phyloP scores from a whole-genome alignment of 1,140 invertebrate species.

The Apis laboriosa region DNA sequence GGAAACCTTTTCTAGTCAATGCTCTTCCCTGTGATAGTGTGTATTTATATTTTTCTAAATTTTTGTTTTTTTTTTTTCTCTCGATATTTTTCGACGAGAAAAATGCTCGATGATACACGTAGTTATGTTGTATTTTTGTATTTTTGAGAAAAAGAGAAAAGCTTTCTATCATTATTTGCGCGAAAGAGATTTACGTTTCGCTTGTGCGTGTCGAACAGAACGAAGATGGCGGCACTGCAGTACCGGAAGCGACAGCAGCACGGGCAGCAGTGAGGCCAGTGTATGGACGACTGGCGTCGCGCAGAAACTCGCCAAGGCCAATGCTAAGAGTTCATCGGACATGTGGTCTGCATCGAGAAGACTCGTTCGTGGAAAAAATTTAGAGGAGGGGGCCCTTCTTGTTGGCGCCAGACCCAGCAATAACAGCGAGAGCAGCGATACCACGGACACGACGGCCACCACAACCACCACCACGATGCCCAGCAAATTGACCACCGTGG shows the following conservation, averaged over 20 bases:
- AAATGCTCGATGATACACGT: not conserved
- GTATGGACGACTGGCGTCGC: slow-evolving; percentile 75
- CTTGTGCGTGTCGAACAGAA: slow-evolving; percentile 54
- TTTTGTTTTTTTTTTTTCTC: not conserved
- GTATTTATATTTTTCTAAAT: slow-evolving; percentile 48
- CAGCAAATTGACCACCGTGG: slow-evolving; percentile 49
- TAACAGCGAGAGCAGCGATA: slow-evolving; percentile 76
- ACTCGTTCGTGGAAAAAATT: slow-evolving; percentile 66
- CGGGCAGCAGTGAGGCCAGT: slow-evolving; percentile 74
- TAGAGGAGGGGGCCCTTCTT: slow-evolving; percentile 68
- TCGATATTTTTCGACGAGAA: not conserved
- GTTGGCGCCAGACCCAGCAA: slow-evolving; percentile 60
- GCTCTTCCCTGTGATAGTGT: slow-evolving; percentile 71
- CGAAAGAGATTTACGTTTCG: no score
- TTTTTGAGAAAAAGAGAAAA: no score
- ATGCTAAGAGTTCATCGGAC: slow-evolving; percentile 64
- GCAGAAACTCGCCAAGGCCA: slow-evolving; percentile 49
- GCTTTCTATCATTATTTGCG: no score
- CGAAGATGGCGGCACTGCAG: slow-evolving; percentile 75
- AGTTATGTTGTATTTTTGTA: no score
- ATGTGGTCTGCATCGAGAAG: slow-evolving; percentile 66
- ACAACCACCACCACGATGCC: slow-evolving; percentile 71
- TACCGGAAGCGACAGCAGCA: slow-evolving; percentile 77
- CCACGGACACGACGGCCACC: slow-evolving; percentile 70
- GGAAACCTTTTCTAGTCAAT: slow-evolving; percentile 55